These are phyloP conservation scores for Pegea sp. DNA, from an alignment of 23 tunicate species.

Conservation along the genomic window DNA sequence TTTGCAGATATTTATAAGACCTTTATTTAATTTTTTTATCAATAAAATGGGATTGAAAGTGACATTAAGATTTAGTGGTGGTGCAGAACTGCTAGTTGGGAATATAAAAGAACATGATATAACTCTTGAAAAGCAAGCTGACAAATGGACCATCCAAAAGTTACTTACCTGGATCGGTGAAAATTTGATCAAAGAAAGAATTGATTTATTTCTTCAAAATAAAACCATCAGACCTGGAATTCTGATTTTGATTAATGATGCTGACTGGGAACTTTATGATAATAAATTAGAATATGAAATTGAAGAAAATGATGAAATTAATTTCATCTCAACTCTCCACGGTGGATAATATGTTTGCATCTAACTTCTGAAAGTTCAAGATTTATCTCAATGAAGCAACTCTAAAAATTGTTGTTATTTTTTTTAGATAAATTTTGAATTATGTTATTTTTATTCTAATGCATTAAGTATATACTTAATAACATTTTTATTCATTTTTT, in stretches of 20 bases:
- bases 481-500: too few species aligned
- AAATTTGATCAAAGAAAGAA: constrained; percentile 60
- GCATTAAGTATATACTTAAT: too few species aligned
- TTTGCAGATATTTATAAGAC: too few species aligned
- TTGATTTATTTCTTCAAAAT: constrained; percentile 57
- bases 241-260: constrained; percentile 72
- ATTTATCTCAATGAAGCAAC: too few species aligned
- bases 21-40: too few species aligned
- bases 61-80: constrained; percentile 86
- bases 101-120: constrained; percentile 29
- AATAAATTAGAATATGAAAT: constrained; percentile 31
- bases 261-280: constrained; percentile 74
- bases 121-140: constrained; percentile 5
- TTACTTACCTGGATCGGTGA: constrained; percentile 60
- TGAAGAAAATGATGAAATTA: constrained; percentile 44
- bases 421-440: too few species aligned
- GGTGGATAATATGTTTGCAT: constrained; percentile 91
- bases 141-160: constrained; percentile 30
- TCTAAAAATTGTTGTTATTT: too few species aligned
- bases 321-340: constrained; percentile 90
- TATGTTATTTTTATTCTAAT: too few species aligned
- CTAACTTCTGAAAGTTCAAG: too few species aligned
- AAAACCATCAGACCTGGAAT: constrained; percentile 88
- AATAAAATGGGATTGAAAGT: constrained; percentile 23
- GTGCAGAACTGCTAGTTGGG: constrained; percentile 78